These are phyloP conservation scores for Stenoptilia bipunctidactyla DNA, from an alignment of 2,888 invertebrate species.

Conservation along the genomic window DNA sequence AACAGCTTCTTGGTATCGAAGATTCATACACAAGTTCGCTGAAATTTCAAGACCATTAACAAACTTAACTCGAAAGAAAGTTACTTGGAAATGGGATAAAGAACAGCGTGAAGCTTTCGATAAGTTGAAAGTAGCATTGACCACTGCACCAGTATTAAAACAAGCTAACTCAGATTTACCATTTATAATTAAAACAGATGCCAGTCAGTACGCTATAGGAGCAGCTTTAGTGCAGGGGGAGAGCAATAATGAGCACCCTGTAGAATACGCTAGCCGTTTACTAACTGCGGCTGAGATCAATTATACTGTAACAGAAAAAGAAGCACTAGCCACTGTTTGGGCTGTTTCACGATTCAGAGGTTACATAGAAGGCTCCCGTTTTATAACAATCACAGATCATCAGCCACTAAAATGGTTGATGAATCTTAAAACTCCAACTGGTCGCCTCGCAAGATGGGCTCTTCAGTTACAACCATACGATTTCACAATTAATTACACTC, in stretches of 20 bases:
- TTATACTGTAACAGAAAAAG: constrained; percentile 9
- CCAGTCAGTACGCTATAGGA: constrained; percentile 9
- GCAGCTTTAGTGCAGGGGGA: constrained; percentile 16
- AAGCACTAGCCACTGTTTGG: constrained; percentile 10
- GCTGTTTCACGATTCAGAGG: constrained; percentile 8
- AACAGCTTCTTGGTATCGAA: constrained; percentile 11
- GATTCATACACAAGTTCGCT: constrained; percentile 12
- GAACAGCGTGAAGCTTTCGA: constrained; percentile 8
- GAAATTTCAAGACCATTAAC: constrained; percentile 7
- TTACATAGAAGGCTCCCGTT: constrained; percentile 7
- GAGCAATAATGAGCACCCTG: constrained; percentile 11
- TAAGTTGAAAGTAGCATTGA: constrained; percentile 2
- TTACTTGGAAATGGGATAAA: constrained; percentile 4
- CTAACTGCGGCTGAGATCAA: constrained; percentile 8
- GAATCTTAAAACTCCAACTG: constrained; percentile 7
- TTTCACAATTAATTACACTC: constrained; percentile 6
- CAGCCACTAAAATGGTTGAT: constrained; percentile 10
- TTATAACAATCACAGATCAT: constrained; percentile 7
- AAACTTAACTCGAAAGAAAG: constrained; percentile 8
- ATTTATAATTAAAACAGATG: constrained; percentile 9
- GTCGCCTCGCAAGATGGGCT: constrained; percentile 12
- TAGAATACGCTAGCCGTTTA: constrained; percentile 16
- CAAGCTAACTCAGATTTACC: constrained; percentile 4
- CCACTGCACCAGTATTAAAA: constrained; percentile 6
- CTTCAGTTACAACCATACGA: constrained; percentile 9